phyloP scores from a whole-genome alignment of 2,797 vertebrate species.

The Podargus strigoides region DNA sequence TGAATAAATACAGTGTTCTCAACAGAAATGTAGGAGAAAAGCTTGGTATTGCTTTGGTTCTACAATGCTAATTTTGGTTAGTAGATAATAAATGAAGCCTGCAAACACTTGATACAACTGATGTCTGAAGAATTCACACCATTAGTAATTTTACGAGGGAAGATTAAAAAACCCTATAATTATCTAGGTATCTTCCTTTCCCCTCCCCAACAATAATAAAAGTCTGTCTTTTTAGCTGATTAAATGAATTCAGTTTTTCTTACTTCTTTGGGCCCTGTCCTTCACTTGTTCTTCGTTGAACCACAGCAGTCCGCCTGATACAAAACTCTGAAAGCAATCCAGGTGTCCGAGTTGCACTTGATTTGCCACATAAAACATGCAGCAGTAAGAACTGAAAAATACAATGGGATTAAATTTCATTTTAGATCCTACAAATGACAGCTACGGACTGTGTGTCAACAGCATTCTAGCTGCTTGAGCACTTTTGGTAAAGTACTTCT shows the following conservation, averaged over 20 bases:
- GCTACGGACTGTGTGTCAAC: not conserved
- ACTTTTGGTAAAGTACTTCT: not conserved
- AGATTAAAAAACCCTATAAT: conserved; percentile 41
- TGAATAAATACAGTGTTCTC: conserved; percentile 77
- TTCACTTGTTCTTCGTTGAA: conserved; percentile 10
- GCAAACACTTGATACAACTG: conserved; percentile 59
- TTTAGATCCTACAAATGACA: not conserved
- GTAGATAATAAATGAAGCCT: conserved; percentile 63
- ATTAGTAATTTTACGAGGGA: conserved; percentile 59
- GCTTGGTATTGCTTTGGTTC: conserved; percentile 78
- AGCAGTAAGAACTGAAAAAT: not conserved
- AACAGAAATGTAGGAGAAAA: conserved; percentile 76
- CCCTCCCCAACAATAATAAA: conserved; percentile 70
- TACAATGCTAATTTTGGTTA: conserved; percentile 72
- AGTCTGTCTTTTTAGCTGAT: conserved; percentile 91
- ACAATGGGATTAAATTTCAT: not conserved
- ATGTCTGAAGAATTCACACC: conserved; percentile 67
- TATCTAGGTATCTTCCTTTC: conserved; percentile 56
- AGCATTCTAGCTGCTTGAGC: not conserved
- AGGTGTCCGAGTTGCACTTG: not conserved
- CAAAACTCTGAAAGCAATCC: not conserved
- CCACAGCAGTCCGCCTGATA: not conserved
- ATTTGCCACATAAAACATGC: not conserved
- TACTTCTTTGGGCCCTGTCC: conserved; percentile 52
- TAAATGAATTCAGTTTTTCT: conserved; percentile 77